Conservation (phyloP, 2,113 vertebrate species). For the Zosterops hypoxanthus region DNA sequence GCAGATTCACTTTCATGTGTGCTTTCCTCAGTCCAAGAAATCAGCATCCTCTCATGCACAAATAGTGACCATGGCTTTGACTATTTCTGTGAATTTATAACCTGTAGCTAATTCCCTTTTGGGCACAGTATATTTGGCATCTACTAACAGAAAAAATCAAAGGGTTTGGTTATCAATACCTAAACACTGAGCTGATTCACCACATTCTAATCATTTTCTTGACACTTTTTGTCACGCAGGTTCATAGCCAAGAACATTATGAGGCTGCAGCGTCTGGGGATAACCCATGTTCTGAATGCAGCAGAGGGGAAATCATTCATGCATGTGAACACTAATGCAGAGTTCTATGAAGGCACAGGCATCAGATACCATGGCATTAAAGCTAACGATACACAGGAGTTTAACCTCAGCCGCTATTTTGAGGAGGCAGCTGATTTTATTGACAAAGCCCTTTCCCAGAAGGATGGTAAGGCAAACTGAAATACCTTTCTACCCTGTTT, state of each 20-base stretch:
- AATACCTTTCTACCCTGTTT: neutral
- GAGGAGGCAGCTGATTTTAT: conserved; percentile 96
- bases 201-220: neutral
- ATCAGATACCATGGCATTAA: conserved; percentile 94
- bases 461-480: conserved; percentile 83
- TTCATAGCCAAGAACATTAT: conserved; percentile 92
- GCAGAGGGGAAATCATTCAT: conserved; percentile 98
- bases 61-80: neutral
- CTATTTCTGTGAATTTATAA: neutral
- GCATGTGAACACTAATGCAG: conserved; percentile 96
- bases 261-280: conserved; percentile 88
- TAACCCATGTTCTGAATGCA: conserved; percentile 94
- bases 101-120: neutral
- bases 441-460: conserved; percentile 89
- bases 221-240: conserved; percentile 66
- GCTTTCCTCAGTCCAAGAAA: neutral
- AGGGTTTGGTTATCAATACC: neutral
- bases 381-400: conserved; percentile 92
- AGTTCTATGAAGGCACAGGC: conserved; percentile 90
- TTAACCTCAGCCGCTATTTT: conserved; percentile 94
- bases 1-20: neutral
- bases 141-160: neutral
- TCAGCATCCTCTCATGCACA: neutral
- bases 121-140: neutral
- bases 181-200: neutral